These are phyloP conservation scores for Acinonyx jubatus DNA, from an alignment of 2,113 vertebrate genomes.

Conservation along the genomic window DNA sequence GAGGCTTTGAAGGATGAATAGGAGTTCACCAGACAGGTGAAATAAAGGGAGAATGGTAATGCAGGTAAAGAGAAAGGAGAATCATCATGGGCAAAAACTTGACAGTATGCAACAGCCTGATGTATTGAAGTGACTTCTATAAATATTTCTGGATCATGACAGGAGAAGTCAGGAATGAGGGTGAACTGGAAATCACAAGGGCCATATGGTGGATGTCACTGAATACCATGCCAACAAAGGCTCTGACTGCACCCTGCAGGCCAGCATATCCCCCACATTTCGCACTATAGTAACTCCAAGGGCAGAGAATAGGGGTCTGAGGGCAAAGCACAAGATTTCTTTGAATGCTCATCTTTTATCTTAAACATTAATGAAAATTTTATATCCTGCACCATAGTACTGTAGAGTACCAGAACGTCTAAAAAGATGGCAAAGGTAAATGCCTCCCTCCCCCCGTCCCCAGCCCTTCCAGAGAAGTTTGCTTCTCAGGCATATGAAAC, in stretches of 20 bases:
- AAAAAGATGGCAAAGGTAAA: neutral
- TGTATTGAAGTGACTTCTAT: neutral
- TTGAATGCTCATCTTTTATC: neutral
- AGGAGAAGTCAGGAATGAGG: neutral
- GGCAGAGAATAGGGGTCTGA: neutral
- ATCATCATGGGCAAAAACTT: neutral
- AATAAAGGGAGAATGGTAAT: neutral
- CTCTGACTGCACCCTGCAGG: neutral
- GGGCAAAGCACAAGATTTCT: neutral
- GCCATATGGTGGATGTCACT: neutral
- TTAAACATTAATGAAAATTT: neutral
- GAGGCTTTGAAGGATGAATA: conserved; percentile 19
- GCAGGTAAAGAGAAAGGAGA: neutral
- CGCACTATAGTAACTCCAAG: too few relatives aligned
- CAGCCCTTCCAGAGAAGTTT: neutral
- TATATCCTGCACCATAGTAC: neutral
- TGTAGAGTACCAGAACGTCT: neutral
- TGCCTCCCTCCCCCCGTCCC: too few relatives aligned
- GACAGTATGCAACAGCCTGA: neutral
- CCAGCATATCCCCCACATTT: neutral
- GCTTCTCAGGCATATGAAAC: neutral
- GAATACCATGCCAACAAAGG: neutral
- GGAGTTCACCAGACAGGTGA: neutral
- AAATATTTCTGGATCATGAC: neutral
- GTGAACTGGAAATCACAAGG: neutral